Percentiles rank a stretch among this genome's conserved stretches.
phyloP scores from a whole-genome alignment of 1,140 invertebrate genomes.

The Ips nitidus region DNA sequence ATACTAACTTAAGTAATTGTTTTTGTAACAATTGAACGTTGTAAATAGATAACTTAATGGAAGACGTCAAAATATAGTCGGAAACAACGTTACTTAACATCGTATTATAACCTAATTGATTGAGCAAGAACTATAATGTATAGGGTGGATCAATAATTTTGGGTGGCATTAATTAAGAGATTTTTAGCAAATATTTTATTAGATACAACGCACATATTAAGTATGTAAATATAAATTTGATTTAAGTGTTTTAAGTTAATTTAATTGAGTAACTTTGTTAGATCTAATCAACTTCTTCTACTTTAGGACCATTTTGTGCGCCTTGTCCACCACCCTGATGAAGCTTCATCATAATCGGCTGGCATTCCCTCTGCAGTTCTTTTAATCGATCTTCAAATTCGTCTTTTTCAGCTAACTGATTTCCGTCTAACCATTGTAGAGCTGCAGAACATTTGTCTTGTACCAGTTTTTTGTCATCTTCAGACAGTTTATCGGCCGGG shows the following conservation, averaged over 20 bases:
- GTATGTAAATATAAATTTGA: neutral
- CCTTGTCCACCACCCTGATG: slow-evolving; percentile 58
- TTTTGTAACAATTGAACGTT: too few relatives aligned
- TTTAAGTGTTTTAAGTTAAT: too few relatives aligned
- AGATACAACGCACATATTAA: neutral
- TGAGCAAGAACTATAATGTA: too few relatives aligned
- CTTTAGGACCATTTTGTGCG: slow-evolving; percentile 61
- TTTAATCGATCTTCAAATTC: slow-evolving; percentile 76
- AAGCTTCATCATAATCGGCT: slow-evolving; percentile 75
- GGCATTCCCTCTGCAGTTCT: slow-evolving; percentile 69
- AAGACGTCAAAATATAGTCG: too few relatives aligned
- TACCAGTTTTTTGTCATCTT: slow-evolving; percentile 63
- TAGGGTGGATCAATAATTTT: too few relatives aligned
- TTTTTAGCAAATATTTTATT: too few relatives aligned
- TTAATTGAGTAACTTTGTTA: too few relatives aligned
- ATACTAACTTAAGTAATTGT: too few relatives aligned
- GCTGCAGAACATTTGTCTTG: slow-evolving; percentile 60
- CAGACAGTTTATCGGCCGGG: slow-evolving; percentile 62
- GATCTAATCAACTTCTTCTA: slow-evolving; percentile 66
- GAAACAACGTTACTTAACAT: too few relatives aligned
- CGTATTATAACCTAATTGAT: too few relatives aligned
- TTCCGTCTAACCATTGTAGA: slow-evolving; percentile 61
- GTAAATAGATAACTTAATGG: too few relatives aligned
- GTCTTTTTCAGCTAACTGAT: slow-evolving; percentile 71
- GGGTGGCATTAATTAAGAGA: too few relatives aligned